A percentile compares a stretch with the other conserved stretches of the same genome.
Conservation (phyloP, 1,140 invertebrate species). For the Dreissena rostriformis region DNA sequence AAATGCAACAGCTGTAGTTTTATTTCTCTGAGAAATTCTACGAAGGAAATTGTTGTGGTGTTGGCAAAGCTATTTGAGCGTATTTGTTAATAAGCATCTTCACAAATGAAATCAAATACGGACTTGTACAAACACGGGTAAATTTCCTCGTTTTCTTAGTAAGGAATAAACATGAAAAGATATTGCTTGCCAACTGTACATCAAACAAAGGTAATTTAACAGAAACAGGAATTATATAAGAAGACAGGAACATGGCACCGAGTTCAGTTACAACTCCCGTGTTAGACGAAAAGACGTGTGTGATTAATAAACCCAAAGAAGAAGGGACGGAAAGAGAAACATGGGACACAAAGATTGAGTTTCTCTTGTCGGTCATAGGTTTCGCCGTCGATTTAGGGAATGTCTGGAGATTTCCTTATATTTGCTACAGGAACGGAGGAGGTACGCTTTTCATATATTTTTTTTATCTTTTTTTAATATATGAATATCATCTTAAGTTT, state of each 20-base stretch:
- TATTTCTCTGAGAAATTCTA: too few species aligned
- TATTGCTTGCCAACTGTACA: too few species aligned
- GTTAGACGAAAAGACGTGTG: slow-evolving; percentile 67
- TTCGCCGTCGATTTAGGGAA: slow-evolving; percentile 93
- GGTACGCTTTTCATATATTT: slow-evolving; percentile 60
- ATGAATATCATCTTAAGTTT: background rate
- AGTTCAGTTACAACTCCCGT: slow-evolving; percentile 58
- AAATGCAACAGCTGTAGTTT: too few species aligned
- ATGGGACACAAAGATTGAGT: slow-evolving; percentile 92
- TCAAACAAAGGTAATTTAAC: too few species aligned
- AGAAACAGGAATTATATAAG: background rate
- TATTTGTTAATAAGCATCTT: too few species aligned
- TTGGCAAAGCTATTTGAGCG: too few species aligned
- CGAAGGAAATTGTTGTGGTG: too few species aligned
- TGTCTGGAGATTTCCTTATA: slow-evolving; percentile 87
- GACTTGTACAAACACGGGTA: too few species aligned
- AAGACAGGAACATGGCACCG: slow-evolving; percentile 47
- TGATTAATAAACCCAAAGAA: slow-evolving; percentile 68
- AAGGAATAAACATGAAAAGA: too few species aligned
- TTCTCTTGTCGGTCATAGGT: slow-evolving; percentile 92
- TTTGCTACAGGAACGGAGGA: slow-evolving; percentile 79
- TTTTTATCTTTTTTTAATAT: background rate
- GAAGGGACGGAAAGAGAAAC: slow-evolving; percentile 70
- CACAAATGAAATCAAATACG: too few species aligned
- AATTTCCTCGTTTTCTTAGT: too few species aligned